Base-by-base conservation (phyloP, 2,113 vertebrate genomes). In the Lynx canadensis region DNA sequence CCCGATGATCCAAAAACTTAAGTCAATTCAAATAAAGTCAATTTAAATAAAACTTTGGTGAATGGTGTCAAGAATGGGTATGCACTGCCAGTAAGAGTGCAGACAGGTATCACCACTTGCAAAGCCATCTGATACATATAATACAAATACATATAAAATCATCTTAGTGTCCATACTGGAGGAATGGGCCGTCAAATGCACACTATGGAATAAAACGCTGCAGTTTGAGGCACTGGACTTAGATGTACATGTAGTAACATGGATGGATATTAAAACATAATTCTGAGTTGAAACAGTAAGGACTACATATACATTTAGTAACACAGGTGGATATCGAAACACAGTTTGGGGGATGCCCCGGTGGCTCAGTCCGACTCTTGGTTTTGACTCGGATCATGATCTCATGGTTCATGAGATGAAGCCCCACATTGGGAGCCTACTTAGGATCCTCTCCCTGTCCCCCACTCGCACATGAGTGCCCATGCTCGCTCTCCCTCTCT, bases 21-120 rank as follows among this genome's bases (percentile, higher is more conserved):
- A 91, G 11, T 65, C 19, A 25, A 74, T 76, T 94, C 27, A 94
- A 95, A n/a, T 94, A 45, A 80, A 91, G 9, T 65, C 19, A 25
- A 74, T 80, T 94, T 23, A 94, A 95, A n/a, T 94, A 69, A 87
- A 83, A 84, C 33, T 89, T 78, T 48, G 52, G 66, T 94, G 48
- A 89, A 60, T 74, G 94, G 84, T 41, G 21, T 48, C 73, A 86
- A 60, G 57, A 95, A 66, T 65, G 33, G 11, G 1, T 79, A 36
- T 41, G 23, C 4, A 65, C 63, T 48, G 68, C 16, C 83, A 38
- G 55, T 92, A 45, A 87, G 80, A 65, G 5, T 33, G 14, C 27
- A 86, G 93, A 83, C 21, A 95, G 90, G 79, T 82, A 52, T 14
- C 57, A 45, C 1, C 74, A 69, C 27, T 93, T 79, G 57, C 57